Evolutionary conservation across 2,888 invertebrate genomes (phyloP).

Genomic region (Malacosoma neustria): DNA sequence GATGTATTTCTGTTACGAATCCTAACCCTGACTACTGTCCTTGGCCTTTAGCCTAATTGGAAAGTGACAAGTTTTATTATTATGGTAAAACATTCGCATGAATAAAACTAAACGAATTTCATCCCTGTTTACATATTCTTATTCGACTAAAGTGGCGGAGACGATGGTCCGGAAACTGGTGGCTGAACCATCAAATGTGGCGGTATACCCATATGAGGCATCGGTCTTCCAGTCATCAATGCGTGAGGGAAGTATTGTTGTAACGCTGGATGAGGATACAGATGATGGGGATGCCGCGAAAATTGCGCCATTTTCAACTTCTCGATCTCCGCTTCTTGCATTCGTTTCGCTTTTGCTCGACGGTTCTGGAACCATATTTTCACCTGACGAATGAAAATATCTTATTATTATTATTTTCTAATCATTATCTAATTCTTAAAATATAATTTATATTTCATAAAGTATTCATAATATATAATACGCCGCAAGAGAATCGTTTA

Average conservation of each 20-base stretch:
- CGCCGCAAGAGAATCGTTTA: too few species aligned
- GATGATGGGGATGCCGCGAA: constrained; percentile 75
- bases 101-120: too few species aligned
- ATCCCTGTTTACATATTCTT: constrained; percentile 31
- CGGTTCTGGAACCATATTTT: constrained; percentile 97
- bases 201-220: constrained; percentile 61
- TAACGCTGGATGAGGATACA: constrained; percentile 74
- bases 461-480: too few species aligned
- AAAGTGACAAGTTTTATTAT: too few species aligned
- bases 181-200: constrained; percentile 65
- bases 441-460: too few species aligned
- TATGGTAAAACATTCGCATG: too few species aligned
- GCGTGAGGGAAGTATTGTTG: constrained; percentile 79
- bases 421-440: too few species aligned
- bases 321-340: constrained; percentile 98
- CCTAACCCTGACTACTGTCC: too few species aligned
- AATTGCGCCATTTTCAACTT: constrained; percentile 90
- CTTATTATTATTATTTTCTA: too few species aligned
- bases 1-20: too few species aligned
- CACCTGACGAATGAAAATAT: constrained; percentile 75
- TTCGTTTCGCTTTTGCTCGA: constrained; percentile 96
- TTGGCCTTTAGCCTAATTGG: too few species aligned
- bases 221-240: constrained; percentile 71
- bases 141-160: constrained; percentile 21
- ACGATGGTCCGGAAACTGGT: constrained; percentile 55